Percentiles rank a stretch among this genome's conserved stretches.
Evolutionary conservation across 2,888 invertebrate species (phyloP).

Genomic region (Eumacrocentrus americanus): DNA sequence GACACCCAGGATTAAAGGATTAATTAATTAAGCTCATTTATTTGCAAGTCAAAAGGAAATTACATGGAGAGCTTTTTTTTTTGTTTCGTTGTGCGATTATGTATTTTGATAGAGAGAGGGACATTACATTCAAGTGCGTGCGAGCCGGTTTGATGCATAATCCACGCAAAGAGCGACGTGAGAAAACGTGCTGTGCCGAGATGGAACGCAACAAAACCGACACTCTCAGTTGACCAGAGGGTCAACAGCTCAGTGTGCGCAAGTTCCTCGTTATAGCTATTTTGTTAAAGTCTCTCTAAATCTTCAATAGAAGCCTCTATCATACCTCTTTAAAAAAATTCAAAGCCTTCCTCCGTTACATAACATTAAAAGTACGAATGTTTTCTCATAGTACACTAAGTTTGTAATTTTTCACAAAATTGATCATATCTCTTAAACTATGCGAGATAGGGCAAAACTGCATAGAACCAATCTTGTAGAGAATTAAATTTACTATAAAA

Average conservation of each 20-base stretch:
- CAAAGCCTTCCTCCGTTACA: too few species aligned
- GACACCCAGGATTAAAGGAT: not conserved
- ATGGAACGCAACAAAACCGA: constrained; percentile 18
- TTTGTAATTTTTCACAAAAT: too few species aligned
- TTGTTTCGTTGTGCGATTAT: not conserved
- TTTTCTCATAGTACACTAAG: too few species aligned
- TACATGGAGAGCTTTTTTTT: not conserved
- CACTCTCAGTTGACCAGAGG: constrained; percentile 33
- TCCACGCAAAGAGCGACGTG: constrained; percentile 20
- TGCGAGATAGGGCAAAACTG: too few species aligned
- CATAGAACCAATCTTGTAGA: too few species aligned
- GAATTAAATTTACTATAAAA: too few species aligned
- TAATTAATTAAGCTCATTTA: constrained; percentile 15
- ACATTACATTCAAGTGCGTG: constrained; percentile 5
- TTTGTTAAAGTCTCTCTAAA: not conserved
- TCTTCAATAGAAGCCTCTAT: too few species aligned
- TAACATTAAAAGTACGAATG: too few species aligned
- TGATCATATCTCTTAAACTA: too few species aligned
- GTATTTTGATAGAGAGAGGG: not conserved
- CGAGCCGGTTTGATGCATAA: constrained; percentile 21
- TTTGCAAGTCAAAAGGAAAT: constrained; percentile 5
- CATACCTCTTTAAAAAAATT: too few species aligned
- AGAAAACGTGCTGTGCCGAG: constrained; percentile 4
- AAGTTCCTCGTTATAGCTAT: not conserved
- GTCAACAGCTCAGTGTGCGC: constrained; percentile 31